These are phyloP conservation scores for Physocephala rufipes DNA, from an alignment of 2,888 invertebrate genomes.

Conservation along the genomic window DNA sequence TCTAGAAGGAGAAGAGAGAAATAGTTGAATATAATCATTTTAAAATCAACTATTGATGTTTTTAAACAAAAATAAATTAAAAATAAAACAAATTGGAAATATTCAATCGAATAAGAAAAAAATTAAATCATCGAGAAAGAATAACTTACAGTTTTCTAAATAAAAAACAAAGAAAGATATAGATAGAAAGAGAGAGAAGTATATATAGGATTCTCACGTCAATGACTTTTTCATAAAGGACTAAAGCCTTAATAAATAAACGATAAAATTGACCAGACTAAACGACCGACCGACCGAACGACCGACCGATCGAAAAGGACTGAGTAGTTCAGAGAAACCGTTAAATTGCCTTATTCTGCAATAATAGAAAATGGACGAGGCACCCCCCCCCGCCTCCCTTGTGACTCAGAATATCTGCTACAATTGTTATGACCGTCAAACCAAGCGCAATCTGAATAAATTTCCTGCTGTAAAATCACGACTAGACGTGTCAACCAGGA, in stretches of 20 bases:
- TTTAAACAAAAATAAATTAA: slow-evolving; percentile 64
- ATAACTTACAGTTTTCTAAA: not conserved
- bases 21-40: slow-evolving; percentile 50
- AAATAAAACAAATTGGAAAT: slow-evolving; percentile 50
- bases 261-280: too few species aligned
- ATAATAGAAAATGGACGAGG: too few species aligned
- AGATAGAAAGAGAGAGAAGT: slow-evolving; percentile 45
- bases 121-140: slow-evolving; percentile 32
- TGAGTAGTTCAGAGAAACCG: not conserved
- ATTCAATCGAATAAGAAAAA: slow-evolving; percentile 45
- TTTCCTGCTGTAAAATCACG: not conserved
- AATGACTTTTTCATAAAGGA: not conserved
- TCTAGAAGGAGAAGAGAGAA: not conserved
- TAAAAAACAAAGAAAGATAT: slow-evolving; percentile 26
- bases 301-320: not conserved
- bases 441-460: not conserved
- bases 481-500: slow-evolving; percentile 23
- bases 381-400: too few species aligned
- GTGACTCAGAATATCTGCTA: slow-evolving; percentile 3
- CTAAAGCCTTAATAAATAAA: too few species aligned
- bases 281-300: not conserved
- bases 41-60: slow-evolving; percentile 64
- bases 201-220: too few species aligned
- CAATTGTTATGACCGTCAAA: not conserved
- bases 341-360: too few species aligned